Conservation (phyloP, 2,888 invertebrate species). For the Leptodirus hochenwartii region DNA sequence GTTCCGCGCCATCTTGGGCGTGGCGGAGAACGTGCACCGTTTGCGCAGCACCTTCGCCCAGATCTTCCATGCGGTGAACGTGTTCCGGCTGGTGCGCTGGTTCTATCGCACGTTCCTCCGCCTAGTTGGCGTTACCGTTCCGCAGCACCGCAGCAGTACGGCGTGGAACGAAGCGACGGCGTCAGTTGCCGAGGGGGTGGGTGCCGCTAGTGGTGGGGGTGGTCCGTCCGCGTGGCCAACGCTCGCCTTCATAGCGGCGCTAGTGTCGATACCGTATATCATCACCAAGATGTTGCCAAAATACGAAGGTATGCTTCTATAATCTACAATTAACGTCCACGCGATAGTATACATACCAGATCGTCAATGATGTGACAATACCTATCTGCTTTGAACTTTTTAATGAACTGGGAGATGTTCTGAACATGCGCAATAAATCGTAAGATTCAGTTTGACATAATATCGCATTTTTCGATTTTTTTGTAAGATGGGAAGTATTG, state of each 20-base stretch:
- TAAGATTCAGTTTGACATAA: too few relatives aligned
- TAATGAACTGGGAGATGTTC: too few relatives aligned
- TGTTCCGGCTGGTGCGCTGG: conserved; percentile 66
- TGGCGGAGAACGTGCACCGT: conserved; percentile 86
- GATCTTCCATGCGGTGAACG: conserved; percentile 72
- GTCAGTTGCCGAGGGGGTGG: conserved; percentile 9
- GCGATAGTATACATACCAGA: too few relatives aligned
- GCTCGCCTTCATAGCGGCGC: conserved; percentile 70
- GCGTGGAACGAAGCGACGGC: conserved; percentile 27
- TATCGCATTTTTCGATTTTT: too few relatives aligned
- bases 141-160: conserved; percentile 16
- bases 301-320: conserved; percentile 42
- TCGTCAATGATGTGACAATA: too few relatives aligned
- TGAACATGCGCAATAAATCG: too few relatives aligned
- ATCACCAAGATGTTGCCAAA: conserved; percentile 63
- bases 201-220: conserved; percentile 23
- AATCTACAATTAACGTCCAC: background rate
- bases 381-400: too few relatives aligned
- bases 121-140: conserved; percentile 39
- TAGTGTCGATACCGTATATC: conserved; percentile 83
- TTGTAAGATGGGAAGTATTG: too few relatives aligned
- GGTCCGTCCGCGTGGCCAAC: conserved; percentile 66
- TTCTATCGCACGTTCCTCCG: conserved; percentile 56
- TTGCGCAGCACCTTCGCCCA: conserved; percentile 68
- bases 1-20: conserved; percentile 86